These are phyloP conservation scores for Pharmacophagus antenor DNA, from an alignment of 2,888 invertebrate genomes.

Conservation along the genomic window DNA sequence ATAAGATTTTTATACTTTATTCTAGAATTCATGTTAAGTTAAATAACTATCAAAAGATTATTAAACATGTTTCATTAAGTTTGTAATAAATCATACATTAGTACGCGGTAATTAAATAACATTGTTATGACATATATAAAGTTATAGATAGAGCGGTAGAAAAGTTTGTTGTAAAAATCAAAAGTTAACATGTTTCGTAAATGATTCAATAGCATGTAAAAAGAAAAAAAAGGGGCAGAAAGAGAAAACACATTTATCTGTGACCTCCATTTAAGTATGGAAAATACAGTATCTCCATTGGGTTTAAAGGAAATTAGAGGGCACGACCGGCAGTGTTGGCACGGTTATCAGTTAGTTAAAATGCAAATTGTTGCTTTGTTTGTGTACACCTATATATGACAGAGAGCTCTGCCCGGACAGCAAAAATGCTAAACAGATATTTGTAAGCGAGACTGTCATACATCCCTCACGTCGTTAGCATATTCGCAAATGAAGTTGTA, in stretches of 20 bases:
- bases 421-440: slow-evolving; percentile 68
- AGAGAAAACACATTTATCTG: slow-evolving; percentile 57
- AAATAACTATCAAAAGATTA: too few species aligned
- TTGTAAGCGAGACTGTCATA: slow-evolving; percentile 57
- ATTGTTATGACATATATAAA: too few species aligned
- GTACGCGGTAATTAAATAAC: too few species aligned
- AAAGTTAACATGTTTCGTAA: not conserved
- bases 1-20: too few species aligned
- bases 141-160: too few species aligned
- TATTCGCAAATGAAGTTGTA: slow-evolving; percentile 36
- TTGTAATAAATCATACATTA: too few species aligned
- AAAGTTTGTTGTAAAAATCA: not conserved
- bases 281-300: slow-evolving; percentile 57
- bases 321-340: slow-evolving; percentile 50
- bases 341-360: slow-evolving; percentile 74
- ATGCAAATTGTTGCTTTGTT: slow-evolving; percentile 77
- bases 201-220: not conserved
- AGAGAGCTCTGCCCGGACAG: slow-evolving; percentile 43
- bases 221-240: slow-evolving; percentile 46
- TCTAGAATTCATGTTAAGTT: too few species aligned
- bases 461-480: slow-evolving; percentile 46
- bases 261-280: slow-evolving; percentile 50
- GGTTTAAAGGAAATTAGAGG: slow-evolving; percentile 59
- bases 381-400: slow-evolving; percentile 56
- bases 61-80: too few species aligned